Base-by-base conservation (phyloP, 2,888 invertebrate species). In the Ceriagrion tenellum region DNA sequence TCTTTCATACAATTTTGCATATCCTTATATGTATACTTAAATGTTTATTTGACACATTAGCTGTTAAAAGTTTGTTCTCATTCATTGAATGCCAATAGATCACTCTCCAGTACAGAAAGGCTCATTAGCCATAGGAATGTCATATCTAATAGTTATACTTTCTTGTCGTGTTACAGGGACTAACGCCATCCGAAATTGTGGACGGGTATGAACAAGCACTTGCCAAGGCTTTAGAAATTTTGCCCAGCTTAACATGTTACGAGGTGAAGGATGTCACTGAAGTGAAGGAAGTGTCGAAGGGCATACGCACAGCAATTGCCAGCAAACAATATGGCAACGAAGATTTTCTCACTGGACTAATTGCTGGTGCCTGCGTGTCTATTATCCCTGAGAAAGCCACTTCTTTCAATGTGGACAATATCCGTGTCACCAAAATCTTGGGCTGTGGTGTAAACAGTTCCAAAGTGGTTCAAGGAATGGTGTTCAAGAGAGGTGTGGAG, bases 311-410 rank as follows among this genome's bases (percentile, higher is more conserved):
- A 0, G 97, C 99, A 0, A 98, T 99, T 95, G 99, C 99, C 98
- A 99, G 99, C 95, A 99, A 99, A 97, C 99, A 99, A 96, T 99
- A 99, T 97, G 99, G 99, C 23, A 98, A 99, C 97, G 99, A 99
- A 97, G 99, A 99, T 96, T 98, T 99, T 96, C 97, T 99, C 26
- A 97, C 99, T 40, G 98, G 98, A 89, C 97, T 99, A 81, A 98
- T 99, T n/a, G 97, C 98, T 30, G 98, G 98, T 96, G 99, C 99
- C 1, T 99, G 99, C 97, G 98, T 99, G 95, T 98, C 98, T 2
- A 98, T 99, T 96, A 97, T 99, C 95, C 98, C 99, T 18, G 98
- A 99, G 96, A 98, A 98, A 96, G 98, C 98, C 2, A 98, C 98
- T 23, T 18, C 90, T 88, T 99, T 99, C 97, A 99, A 99, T 97